Evolutionary conservation across 2,113 vertebrate genomes (phyloP), one percentile per base, ranked within the genome.

Genomic region (Phaethon lepturus): DNA sequence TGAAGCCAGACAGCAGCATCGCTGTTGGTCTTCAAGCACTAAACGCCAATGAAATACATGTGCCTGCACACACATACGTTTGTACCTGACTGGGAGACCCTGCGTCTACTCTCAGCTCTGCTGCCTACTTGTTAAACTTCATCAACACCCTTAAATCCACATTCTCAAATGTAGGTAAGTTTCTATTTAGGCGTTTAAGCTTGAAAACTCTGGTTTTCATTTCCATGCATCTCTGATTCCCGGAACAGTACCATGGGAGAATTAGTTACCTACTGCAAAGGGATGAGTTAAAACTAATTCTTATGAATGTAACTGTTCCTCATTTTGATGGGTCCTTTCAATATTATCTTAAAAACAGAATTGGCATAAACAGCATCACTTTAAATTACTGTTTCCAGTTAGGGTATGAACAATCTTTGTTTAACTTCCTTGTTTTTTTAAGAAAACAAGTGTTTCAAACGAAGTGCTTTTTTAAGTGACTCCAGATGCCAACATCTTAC

Each of bases 141-240:
- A 12, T 42, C 26, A 44, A 44, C 10, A 60, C 18, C 24, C 8
- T 50, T 13, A 50, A 60, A 55, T 13, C 12, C 10, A 8, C 13
- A 17, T 28, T 69, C 16, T 78, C 28, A 50, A 31, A 29, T 1
- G 8, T 1, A 38, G 19, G 10, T 35, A 28, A 3, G 0, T 35
- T 58, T 47, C 22, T 42, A 38, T 45, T 60, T 33, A 60, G n/a
- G 24, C 35, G 33, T 59, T 64, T 45, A 50, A 47, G 40, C 33
- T 19, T 71, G 40, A 83, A 53, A 69, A 63, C 15, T 17, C 74
- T 19, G 22, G 1, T 33, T 60, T 85, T 76, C 2, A 29, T 17
- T 66, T 88, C 53, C 31, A 17, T 47, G 17, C 22, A 25, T 33
- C 73, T 58, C n/a, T 4, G 3, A 56, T 58, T 79, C 35, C 73